Base-by-base conservation (phyloP, 2,113 vertebrate species). In the Nothocercus julius region DNA sequence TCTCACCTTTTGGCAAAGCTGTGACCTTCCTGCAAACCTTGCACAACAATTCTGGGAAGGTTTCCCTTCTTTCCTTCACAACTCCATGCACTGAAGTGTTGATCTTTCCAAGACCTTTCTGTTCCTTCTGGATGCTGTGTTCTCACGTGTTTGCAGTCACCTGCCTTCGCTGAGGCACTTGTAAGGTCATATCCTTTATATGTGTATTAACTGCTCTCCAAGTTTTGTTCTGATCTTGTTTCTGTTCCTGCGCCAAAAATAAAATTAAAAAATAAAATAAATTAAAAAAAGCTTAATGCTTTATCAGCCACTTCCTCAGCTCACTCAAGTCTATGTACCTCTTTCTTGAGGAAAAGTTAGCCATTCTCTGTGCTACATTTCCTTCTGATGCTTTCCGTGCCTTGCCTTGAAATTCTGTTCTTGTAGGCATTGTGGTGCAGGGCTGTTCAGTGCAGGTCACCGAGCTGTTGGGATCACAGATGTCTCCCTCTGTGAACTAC, bases 371-470 rank as follows among this genome's bases (percentile, higher is more conserved):
- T 45, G 40, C 64, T 11, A 5, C 45, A 15, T 32, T 83, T 77
- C 27, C 34, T 90, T 92, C 64, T 40, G 86, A 58, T 21, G 5
- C 49, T 49, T 42, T 82, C 77, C 12, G 13, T 49, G 16, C 54
- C 56, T 82, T 32, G 13, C 53, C 58, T 86, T 84, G 28, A 90
- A 82, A 88, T 92, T 59, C 42, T 47, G 32, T 56, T n/a, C 20
- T 77, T 81, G 16, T 44, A 30, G 45, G 25, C 62, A 44, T 9
- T 16, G 17, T 1, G 42, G 68, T 21, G 27, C 58, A 85, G 68
- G 54, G 28, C 8, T 86, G 14, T 44, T 62, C 9, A 63, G n/a
- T 45, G 40, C 11, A 67, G 45, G 28, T 51, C 45, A 36, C 40
- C 51, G 53, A 63, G 27, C 20, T 66, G 3, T 51, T 28, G 63